Base-by-base conservation (phyloP, 2,797 vertebrate genomes). In the Falco peregrinus region DNA sequence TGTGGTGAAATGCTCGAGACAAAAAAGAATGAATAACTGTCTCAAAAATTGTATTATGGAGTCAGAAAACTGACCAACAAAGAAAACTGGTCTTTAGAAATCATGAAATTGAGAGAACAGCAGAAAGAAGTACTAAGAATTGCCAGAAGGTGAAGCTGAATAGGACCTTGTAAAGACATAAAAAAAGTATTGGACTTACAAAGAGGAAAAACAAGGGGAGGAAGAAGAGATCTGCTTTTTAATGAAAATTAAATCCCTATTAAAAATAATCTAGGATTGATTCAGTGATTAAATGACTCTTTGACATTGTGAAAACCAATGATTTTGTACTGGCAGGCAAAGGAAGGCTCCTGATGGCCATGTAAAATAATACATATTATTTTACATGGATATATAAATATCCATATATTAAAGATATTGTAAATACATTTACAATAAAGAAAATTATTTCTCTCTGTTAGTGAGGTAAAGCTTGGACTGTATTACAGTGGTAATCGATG, bases 1-100 rank as follows among this genome's bases (percentile, higher is more conserved):
- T 90, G 87, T 71, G 78, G 84, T 90, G 51, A 94, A 92, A 87
- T 57, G 60, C 68, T 94, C 81, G 82, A 92, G 87, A 93, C 3
- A 0, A 89, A 57, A 64, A 93, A 80, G 79, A 78, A 77, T 64
- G 65, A 93, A 48, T 89, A 85, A 63, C 37, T 85, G 45, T 63
- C 57, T 94, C 71, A 67, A 82, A 96, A 94, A 95, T 83, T 15
- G 24, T 85, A 37, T 8, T 87, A 84, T 0, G 14, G 78, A 94
- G 91, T 64, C 93, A 85, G 78, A 92, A 95, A 77, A 74, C 35
- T 61, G 81, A 60, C 73, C 75, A 35, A 60, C 51, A 85, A 87
- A 89, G 75, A 53, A 90, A 89, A 39, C 6, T 22, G 28, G 51
- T 73, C 35, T 83, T 89, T 21, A 50, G 68, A 89, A 89, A 83